Evolutionary conservation across 2,888 invertebrate species (phyloP).

Genomic region (Entomobrya proxima): DNA sequence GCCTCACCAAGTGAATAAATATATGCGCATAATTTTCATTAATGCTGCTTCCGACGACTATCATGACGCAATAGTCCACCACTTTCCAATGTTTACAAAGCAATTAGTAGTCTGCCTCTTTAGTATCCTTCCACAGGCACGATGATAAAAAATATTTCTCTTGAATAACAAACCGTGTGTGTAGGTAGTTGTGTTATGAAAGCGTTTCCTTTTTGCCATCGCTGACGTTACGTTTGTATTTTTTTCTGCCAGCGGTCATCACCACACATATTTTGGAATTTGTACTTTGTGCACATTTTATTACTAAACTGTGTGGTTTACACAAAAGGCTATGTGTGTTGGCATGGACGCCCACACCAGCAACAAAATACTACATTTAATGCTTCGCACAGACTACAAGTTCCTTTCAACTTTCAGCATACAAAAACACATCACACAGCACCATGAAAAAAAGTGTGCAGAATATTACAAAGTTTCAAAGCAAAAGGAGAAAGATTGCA

Average conservation of each 20-base stretch:
- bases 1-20: background rate
- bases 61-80: constrained; percentile 50
- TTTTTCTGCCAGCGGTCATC: background rate
- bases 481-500: constrained; percentile 34
- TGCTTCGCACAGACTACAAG: no score
- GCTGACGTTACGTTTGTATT: background rate
- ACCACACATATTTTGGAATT: background rate
- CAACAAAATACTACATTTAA: background rate
- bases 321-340: background rate
- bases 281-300: background rate
- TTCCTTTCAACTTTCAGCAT: no score
- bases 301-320: constrained; percentile 1
- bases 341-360: background rate
- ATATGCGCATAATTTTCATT: background rate
- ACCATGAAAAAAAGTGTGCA: background rate
- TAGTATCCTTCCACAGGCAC: background rate
- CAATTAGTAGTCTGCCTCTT: constrained; percentile 32
- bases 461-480: background rate
- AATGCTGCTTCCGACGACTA: background rate
- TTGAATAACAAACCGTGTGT: background rate
- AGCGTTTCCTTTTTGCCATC: background rate
- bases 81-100: constrained; percentile 59
- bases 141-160: background rate
- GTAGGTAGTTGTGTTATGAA: background rate
- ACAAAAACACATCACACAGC: background rate